Percentiles rank a stretch among this genome's conserved stretches.
phyloP scores from a whole-genome alignment of 2,888 invertebrate genomes.

The Cybosia mesomella region DNA sequence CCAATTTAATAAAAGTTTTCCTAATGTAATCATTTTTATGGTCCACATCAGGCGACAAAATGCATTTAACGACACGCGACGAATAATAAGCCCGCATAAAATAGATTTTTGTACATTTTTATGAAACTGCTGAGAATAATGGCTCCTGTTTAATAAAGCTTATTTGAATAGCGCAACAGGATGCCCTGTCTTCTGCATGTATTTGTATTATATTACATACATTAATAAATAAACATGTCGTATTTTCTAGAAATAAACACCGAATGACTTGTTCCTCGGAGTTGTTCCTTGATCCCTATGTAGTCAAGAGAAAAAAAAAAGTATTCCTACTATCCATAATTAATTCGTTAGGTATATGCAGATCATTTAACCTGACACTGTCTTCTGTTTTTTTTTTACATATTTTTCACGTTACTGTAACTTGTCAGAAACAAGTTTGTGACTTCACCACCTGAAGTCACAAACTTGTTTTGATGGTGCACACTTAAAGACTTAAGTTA shows the following conservation, averaged over 20 bases:
- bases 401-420: not conserved
- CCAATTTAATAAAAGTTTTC: slow-evolving; percentile 43
- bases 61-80: slow-evolving; percentile 61
- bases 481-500: not conserved
- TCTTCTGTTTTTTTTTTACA: not conserved
- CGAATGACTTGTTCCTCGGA: not conserved
- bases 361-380: not conserved
- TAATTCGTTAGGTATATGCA: not conserved
- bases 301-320: not conserved
- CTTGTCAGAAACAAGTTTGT: too few species aligned
- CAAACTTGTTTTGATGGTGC: not conserved
- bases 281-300: slow-evolving; percentile 3
- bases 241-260: not conserved
- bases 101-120: slow-evolving; percentile 62
- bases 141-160: slow-evolving; percentile 48
- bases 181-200: slow-evolving; percentile 49
- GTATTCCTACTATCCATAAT: not conserved
- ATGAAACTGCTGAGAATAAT: slow-evolving; percentile 59
- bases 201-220: slow-evolving; percentile 44
- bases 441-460: not conserved
- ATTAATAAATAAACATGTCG: not conserved
- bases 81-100: slow-evolving; percentile 72
- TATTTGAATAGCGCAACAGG: slow-evolving; percentile 63
- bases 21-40: slow-evolving; percentile 48
- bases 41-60: slow-evolving; percentile 59